phyloP scores from a whole-genome alignment of 2,888 invertebrate species.

The Junonia oenone region DNA sequence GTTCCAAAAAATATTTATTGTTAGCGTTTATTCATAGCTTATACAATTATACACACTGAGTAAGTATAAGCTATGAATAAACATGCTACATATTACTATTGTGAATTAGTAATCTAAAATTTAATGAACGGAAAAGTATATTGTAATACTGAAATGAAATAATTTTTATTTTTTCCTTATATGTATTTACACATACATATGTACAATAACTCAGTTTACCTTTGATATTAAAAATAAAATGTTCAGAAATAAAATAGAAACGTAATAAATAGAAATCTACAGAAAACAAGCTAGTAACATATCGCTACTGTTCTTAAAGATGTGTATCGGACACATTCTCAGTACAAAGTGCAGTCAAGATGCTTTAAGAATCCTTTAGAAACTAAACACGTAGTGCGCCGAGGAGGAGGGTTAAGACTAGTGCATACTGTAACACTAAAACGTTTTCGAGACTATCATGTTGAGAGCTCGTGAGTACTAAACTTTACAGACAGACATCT shows the following conservation, averaged over 20 bases:
- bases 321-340: conserved; percentile 21
- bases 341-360: conserved; percentile 25
- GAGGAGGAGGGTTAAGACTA: conserved; percentile 16
- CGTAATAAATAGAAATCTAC: not conserved
- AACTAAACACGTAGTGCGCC: conserved; percentile 27
- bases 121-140: too few species aligned
- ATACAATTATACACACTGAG: too few species aligned
- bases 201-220: too few species aligned
- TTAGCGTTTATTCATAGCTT: too few species aligned
- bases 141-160: too few species aligned
- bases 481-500: not conserved
- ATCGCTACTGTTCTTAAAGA: conserved; percentile 1
- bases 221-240: too few species aligned
- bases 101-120: too few species aligned
- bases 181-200: too few species aligned
- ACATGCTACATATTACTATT: too few species aligned
- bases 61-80: too few species aligned
- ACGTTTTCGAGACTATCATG: conserved; percentile 9
- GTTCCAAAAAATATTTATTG: too few species aligned
- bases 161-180: too few species aligned
- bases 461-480: not conserved
- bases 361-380: conserved; percentile 10
- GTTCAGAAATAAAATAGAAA: not conserved
- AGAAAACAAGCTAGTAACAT: conserved; percentile 2
- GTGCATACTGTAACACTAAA: conserved; percentile 18